phyloP scores from a whole-genome alignment of 2,113 vertebrate species.

The Catagonus wagneri region DNA sequence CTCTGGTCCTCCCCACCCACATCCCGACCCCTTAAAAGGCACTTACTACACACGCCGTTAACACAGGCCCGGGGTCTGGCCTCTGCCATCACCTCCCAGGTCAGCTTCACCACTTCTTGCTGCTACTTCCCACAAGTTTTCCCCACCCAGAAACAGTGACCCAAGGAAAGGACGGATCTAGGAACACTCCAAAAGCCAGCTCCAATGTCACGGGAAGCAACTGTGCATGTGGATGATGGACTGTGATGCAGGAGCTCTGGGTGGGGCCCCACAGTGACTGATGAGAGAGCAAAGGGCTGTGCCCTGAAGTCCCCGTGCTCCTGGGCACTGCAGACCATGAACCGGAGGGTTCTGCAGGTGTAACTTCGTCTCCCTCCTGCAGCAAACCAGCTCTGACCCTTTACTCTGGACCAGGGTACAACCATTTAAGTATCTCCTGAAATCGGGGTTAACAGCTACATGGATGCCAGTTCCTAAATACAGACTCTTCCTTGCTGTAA shows the following conservation, averaged over 20 bases:
- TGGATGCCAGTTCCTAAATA: not conserved
- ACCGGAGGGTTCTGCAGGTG: not conserved
- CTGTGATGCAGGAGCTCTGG: not conserved
- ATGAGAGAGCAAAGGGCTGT: not conserved
- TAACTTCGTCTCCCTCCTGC: not conserved
- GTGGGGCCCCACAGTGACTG: not conserved
- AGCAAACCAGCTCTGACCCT: slow-evolving; percentile 28
- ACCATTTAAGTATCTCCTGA: not conserved
- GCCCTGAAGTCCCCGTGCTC: too few relatives aligned
- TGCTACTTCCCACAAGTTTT: not conserved
- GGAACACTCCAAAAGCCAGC: not conserved
- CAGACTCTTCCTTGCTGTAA: not conserved
- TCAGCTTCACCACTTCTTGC: not conserved
- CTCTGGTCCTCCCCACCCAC: not conserved
- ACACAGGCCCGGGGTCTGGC: not conserved
- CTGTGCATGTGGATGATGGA: accelerated
- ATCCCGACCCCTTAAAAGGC: not conserved
- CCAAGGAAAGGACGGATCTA: not conserved
- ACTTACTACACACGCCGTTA: not conserved
- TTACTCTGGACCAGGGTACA: slow-evolving; percentile 6
- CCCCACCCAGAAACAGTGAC: not conserved
- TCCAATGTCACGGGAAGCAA: not conserved
- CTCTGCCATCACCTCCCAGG: not conserved
- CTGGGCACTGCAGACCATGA: accelerated
- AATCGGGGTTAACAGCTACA: slow-evolving; percentile 34